Evolutionary conservation across 2,113 vertebrate species (phyloP), one percentile per base, ranked within the genome.

Genomic region (Cnemophilus loriae): DNA sequence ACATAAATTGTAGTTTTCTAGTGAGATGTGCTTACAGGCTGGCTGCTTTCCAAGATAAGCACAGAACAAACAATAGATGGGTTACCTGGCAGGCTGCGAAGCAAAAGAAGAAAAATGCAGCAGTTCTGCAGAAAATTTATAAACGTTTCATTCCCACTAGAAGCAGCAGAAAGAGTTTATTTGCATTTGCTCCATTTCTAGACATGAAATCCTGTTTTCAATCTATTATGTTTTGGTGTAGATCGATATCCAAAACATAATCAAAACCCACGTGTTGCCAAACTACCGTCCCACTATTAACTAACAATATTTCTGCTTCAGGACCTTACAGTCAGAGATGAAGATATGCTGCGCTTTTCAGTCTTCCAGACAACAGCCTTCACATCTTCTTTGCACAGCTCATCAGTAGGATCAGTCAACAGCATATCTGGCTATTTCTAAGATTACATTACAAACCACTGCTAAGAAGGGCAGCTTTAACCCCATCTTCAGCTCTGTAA

Each of bases 11-110:
- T 20, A 53, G 64, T 94, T 96, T 94, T 92, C 81, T 90, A 56
- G 55, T 30, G 59, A 61, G 28, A 33, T 85, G 33, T 8, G 37
- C 42, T 82, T 87, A 85, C 49, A 82, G 23, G 20, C 23, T 93
- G 87, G 81, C 70, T 85, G 84, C 50, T 94, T 79, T 85, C 84
- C 87, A 92, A 92, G 44, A 59, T 61, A 94, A 92, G 50, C 71
- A 88, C 0, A 79, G 67, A 50, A 74, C 87, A 82, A 95, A 87
- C 44, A 65, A 91, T 17, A 89, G 65, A 78, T 68, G 3, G 3
- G 81, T 91, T 93, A 97, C 89, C 78, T 95, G 81, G 32, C 70
- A 94, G 50, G n/a, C 65, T 91, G 68, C 1, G 3, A 84, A 89
- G 77, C 41, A 82, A 89, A 71, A 63, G 75, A 90, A 53, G 10